phyloP scores from a whole-genome alignment of 2,888 invertebrate genomes.

The Ptilodon capucinus region DNA sequence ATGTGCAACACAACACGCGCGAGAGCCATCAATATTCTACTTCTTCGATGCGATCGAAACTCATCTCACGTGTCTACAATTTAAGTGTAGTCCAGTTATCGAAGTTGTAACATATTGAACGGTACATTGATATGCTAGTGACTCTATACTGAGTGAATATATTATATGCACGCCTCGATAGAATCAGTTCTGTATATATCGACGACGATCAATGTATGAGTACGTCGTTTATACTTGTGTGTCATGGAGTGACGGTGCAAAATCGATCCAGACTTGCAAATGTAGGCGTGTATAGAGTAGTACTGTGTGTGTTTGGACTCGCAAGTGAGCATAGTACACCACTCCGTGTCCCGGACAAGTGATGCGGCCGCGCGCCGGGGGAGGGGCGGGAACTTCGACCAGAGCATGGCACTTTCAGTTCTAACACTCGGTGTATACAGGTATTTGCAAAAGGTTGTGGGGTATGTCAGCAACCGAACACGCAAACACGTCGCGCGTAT shows the following conservation, averaged over 20 bases:
- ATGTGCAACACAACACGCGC: constrained; percentile 67
- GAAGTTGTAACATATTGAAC: constrained; percentile 72
- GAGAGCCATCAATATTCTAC: constrained; percentile 67
- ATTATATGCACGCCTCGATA: constrained; percentile 36
- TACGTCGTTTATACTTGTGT: constrained; percentile 50
- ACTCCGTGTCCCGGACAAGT: constrained; percentile 57
- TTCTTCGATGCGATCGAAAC: constrained; percentile 47
- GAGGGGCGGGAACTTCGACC: constrained; percentile 71
- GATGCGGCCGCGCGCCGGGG: constrained; percentile 46
- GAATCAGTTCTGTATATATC: constrained; percentile 40
- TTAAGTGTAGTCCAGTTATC: constrained; percentile 51
- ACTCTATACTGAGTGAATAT: constrained; percentile 34
- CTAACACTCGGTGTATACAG: constrained; percentile 70
- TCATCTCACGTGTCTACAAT: constrained; percentile 9
- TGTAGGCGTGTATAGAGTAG: constrained; percentile 52
- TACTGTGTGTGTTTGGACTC: constrained; percentile 61
- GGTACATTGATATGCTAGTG: constrained; percentile 49
- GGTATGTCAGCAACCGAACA: constrained; percentile 76
- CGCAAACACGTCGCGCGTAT: constrained; percentile 76
- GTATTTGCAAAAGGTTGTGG: constrained; percentile 69
- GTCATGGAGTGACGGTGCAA: constrained; percentile 84
- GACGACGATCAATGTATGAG: constrained; percentile 35
- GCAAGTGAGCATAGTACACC: constrained; percentile 65
- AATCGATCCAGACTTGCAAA: constrained; percentile 81
- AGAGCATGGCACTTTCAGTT: constrained; percentile 81